These are phyloP conservation scores for Lipophrys pholis DNA, from an alignment of 2,113 vertebrate species.

Conservation along the genomic window DNA sequence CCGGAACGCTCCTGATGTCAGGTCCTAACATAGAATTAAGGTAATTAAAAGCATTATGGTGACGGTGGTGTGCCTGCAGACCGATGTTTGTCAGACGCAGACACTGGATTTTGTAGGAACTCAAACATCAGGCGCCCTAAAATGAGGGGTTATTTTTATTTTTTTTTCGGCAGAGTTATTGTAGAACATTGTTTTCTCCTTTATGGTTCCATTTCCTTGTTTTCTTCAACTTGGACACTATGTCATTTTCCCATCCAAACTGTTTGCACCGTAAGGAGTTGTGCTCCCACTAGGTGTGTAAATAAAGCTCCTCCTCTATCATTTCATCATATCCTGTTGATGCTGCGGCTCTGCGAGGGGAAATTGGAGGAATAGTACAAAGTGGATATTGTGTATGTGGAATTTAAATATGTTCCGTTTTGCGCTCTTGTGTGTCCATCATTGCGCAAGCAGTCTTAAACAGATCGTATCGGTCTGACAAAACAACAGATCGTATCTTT, in stretches of 20 bases:
- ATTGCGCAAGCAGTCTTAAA: not conserved
- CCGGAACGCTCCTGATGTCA: slow-evolving; percentile 50
- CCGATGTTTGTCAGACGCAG: slow-evolving; percentile 75
- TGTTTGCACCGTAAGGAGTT: slow-evolving; percentile 66
- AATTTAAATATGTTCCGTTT: slow-evolving; percentile 2
- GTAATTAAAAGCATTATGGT: slow-evolving; percentile 74
- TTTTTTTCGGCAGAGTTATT: slow-evolving; percentile 38
- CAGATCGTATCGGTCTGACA: not conserved
- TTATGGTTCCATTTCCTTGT: slow-evolving; percentile 57
- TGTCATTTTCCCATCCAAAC: slow-evolving; percentile 74
- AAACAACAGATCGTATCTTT: too few species aligned
- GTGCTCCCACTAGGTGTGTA: slow-evolving; percentile 67
- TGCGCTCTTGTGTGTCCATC: not conserved
- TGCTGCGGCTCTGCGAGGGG: slow-evolving; percentile 25
- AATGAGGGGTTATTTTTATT: slow-evolving; percentile 69
- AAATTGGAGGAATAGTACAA: slow-evolving; percentile 24
- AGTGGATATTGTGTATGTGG: slow-evolving; percentile 13
- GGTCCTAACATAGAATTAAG: slow-evolving; percentile 75
- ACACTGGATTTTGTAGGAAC: slow-evolving; percentile 51
- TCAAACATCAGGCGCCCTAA: slow-evolving; percentile 71
- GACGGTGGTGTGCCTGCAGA: slow-evolving; percentile 63
- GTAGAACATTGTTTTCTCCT: slow-evolving; percentile 61
- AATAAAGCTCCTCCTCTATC: slow-evolving; percentile 64
- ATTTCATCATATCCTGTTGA: slow-evolving; percentile 61
- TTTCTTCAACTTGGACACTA: slow-evolving; percentile 49